phyloP scores from a whole-genome alignment of 2,113 vertebrate species.

The Tyto alba region DNA sequence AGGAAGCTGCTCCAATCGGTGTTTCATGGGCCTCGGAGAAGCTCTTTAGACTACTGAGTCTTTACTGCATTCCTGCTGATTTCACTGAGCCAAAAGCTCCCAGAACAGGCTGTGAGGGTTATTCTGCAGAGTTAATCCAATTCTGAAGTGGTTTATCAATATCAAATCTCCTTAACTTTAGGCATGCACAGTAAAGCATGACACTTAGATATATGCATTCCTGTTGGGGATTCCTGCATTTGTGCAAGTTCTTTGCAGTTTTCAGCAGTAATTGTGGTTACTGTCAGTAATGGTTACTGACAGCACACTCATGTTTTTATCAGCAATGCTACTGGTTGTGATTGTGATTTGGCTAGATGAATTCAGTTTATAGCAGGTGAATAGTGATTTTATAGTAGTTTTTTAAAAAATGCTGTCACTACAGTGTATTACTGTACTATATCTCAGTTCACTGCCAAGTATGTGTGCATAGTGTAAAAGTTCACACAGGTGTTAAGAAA shows the following conservation, averaged over 20 bases:
- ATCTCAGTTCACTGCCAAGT: not conserved
- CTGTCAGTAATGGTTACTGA: not conserved
- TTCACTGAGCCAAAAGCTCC: not conserved
- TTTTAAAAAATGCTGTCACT: not conserved
- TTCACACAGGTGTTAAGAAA: not conserved
- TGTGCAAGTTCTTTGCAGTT: rapidly evolving
- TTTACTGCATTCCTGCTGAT: not conserved
- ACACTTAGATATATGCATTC: not conserved
- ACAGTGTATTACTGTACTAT: not conserved
- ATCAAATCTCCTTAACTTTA: slow-evolving; percentile 58
- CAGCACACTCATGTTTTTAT: not conserved
- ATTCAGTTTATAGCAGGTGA: not conserved
- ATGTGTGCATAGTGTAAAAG: not conserved
- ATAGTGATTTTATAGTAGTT: not conserved
- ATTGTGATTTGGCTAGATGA: not conserved
- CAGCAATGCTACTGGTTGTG: not conserved
- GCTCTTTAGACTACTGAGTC: not conserved
- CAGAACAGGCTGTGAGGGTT: not conserved
- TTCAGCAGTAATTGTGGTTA: not conserved
- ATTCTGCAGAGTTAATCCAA: slow-evolving; percentile 38
- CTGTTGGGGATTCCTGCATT: not conserved
- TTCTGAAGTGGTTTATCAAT: slow-evolving; percentile 50
- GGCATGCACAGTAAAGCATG: slow-evolving; percentile 5
- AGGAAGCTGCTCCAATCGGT: not conserved
- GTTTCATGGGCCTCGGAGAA: not conserved